Conservation (phyloP, 2,888 invertebrate species). For the Calameuta idolon region DNA sequence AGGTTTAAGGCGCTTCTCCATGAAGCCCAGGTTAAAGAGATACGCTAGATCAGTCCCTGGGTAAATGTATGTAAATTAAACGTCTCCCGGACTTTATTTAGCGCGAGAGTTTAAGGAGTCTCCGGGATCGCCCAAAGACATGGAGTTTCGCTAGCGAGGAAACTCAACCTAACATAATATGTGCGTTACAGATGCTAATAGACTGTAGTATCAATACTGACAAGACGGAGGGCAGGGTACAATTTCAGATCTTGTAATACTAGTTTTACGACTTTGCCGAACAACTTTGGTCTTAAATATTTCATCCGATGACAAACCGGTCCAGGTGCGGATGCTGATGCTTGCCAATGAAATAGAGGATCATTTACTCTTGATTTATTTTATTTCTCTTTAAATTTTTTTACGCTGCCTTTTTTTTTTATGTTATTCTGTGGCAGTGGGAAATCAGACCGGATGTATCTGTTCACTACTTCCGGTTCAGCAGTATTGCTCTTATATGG, state of each 20-base stretch:
- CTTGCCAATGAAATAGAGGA: background rate
- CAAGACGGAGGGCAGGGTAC: background rate
- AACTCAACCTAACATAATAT: background rate
- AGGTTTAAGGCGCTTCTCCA: background rate
- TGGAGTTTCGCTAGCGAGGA: background rate
- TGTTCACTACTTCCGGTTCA: background rate
- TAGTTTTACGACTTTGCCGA: background rate
- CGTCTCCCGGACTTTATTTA: conserved; percentile 51
- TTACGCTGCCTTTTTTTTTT: background rate
- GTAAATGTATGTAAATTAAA: conserved; percentile 54
- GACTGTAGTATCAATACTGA: background rate
- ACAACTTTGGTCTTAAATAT: background rate
- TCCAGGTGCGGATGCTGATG: background rate
- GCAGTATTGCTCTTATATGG: conserved; percentile 10
- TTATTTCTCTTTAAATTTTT: background rate
- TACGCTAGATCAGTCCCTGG: conserved; percentile 28
- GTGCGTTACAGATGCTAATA: background rate
- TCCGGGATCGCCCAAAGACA: background rate
- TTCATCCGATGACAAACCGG: background rate
- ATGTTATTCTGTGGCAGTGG: background rate
- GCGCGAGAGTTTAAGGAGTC: conserved; percentile 39
- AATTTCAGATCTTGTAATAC: background rate
- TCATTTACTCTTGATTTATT: background rate
- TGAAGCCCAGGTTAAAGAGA: conserved; percentile 16
- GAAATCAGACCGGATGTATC: background rate